These are phyloP conservation scores for Epicampocera succincta DNA, from an alignment of 2,888 invertebrate genomes.

Conservation along the genomic window DNA sequence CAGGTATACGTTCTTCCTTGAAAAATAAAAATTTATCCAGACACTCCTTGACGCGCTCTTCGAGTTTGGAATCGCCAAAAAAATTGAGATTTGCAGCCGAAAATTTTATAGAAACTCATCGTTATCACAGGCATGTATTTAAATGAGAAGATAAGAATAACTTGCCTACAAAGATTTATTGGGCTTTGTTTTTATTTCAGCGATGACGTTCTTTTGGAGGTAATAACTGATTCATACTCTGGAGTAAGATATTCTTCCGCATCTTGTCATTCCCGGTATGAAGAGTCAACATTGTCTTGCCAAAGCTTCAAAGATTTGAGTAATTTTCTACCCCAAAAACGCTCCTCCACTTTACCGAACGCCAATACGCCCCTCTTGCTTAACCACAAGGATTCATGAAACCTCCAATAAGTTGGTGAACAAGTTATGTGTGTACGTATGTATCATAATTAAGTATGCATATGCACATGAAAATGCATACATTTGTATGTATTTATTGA, in stretches of 20 bases:
- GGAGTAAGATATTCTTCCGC: constrained; percentile 79
- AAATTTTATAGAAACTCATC: constrained; percentile 83
- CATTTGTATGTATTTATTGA: too few relatives aligned
- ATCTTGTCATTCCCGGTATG: constrained; percentile 77
- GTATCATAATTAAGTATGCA: too few relatives aligned
- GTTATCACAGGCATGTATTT: constrained; percentile 79
- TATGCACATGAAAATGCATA: not conserved
- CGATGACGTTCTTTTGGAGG: constrained; percentile 81
- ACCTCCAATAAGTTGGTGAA: not conserved
- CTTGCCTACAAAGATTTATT: not conserved
- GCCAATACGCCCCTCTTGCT: constrained; percentile 80
- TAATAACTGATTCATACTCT: constrained; percentile 78
- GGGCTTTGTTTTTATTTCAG: constrained; percentile 71
- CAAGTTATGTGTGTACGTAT: not conserved
- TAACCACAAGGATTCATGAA: constrained; percentile 76
- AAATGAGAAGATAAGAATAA: not conserved
- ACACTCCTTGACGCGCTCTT: constrained; percentile 85
- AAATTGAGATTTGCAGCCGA: constrained; percentile 90
- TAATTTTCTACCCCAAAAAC: constrained; percentile 73
- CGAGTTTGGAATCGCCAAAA: constrained; percentile 92
- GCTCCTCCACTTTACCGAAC: constrained; percentile 78
- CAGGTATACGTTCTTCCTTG: constrained; percentile 85
- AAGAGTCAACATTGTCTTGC: constrained; percentile 79
- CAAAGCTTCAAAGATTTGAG: constrained; percentile 78
- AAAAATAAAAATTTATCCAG: constrained; percentile 85